Percentiles rank a stretch among this genome's conserved stretches.
Evolutionary conservation across 1,140 invertebrate genomes (phyloP).

Genomic region (Drosophila repleta): DNA sequence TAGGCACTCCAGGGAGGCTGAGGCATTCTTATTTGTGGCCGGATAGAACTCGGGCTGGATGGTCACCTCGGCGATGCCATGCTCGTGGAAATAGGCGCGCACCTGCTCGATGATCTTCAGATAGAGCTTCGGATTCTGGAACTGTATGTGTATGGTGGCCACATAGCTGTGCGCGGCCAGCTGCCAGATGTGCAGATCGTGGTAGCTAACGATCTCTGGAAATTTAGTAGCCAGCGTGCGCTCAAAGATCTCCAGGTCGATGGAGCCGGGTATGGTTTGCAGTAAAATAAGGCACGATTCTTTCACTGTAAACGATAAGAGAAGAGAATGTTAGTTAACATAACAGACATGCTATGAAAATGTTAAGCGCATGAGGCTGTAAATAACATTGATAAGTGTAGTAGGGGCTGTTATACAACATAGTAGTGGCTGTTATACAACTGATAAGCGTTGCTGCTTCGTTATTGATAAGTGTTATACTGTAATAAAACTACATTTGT

Average conservation of each 20-base stretch:
- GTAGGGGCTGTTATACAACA: too few relatives aligned
- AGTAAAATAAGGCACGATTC: conserved; percentile 91
- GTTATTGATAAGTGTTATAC: too few relatives aligned
- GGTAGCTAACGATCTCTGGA: conserved; percentile 91
- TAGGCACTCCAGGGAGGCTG: conserved; percentile 71
- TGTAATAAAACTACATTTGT: too few relatives aligned
- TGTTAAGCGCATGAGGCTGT: too few relatives aligned
- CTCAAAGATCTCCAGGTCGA: conserved; percentile 89
- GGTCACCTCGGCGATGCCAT: conserved; percentile 90
- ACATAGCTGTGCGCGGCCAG: conserved; percentile 89
- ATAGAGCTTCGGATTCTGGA: conserved; percentile 86
- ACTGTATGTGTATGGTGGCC: conserved; percentile 90
- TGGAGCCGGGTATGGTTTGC: conserved; percentile 92
- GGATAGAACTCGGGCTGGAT: conserved; percentile 91
- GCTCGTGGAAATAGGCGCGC: conserved; percentile 88
- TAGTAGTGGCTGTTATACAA: too few relatives aligned
- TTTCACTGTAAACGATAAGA: conserved; percentile 86
- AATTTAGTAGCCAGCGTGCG: conserved; percentile 88
- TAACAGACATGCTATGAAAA: too few relatives aligned
- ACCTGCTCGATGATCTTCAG: conserved; percentile 87
- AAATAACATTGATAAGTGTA: too few relatives aligned
- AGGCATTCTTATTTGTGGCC: conserved; percentile 59
- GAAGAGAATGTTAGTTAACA: background rate
- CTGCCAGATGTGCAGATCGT: conserved; percentile 93
- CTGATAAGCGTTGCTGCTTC: too few relatives aligned